Evolutionary conservation across 1,140 invertebrate genomes (phyloP), one percentile per base, ranked within the genome.

Genomic region (Achroia grisella): DNA sequence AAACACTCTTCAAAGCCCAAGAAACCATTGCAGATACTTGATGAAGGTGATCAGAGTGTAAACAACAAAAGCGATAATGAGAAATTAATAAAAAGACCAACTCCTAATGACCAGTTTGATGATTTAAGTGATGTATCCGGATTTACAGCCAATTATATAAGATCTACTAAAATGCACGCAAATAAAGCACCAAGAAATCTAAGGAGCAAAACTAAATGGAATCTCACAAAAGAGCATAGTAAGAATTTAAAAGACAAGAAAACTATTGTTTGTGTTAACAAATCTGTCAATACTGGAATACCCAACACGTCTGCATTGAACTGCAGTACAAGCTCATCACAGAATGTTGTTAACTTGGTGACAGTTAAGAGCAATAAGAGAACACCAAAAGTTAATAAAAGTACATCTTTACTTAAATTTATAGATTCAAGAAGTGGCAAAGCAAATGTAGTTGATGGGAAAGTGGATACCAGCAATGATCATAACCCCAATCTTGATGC

Each of bases 51-150:
- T 27, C 51, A 54, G 30, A 46, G n/a, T 40, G 33, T 30, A 12
- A 37, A 62, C 8, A 47, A 64, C 54, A 40, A 65, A 49, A 39
- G 55, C 48, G 41, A 42, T 39, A 48, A 54, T 44, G 30, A 41
- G 23, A 28, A 47, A 43, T 23, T 39, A 47, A 49, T 34, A 56
- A 63, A 40, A 43, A 47, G 39, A 44, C 39, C 42, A 6, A 44
- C 49, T 11, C 39, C 49, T 12, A 79, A 82, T 58, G 77, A 70
- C 9, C 58, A 74, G 23, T 82, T 71, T 71, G 81, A 85, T 39
- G 78, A 85, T 31, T 42, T 75, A 4, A 84, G 81, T 71, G 81
- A 85, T 67, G 69, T 85, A 8, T 85, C 81, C 31, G 81, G 81
- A 1, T 78, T 85, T 28, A 85, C 81, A 34, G 81, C 81, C 3